Percentiles rank a stretch among this genome's conserved stretches.
phyloP scores from a whole-genome alignment of 2,113 vertebrate species.

The Atlantisia rogersi region DNA sequence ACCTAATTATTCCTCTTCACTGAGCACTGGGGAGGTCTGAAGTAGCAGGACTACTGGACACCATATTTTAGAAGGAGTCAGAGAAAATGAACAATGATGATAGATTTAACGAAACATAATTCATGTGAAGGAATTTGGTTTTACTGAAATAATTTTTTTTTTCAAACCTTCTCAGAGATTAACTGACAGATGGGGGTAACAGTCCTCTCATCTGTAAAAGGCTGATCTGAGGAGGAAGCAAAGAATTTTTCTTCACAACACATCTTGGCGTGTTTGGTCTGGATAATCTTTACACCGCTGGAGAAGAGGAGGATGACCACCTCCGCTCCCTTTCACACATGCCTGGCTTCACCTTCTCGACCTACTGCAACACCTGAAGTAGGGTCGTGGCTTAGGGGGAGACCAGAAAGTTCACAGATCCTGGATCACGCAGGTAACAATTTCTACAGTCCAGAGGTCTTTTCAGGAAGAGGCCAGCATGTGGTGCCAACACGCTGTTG shows the following conservation, averaged over 20 bases:
- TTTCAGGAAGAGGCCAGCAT: background rate
- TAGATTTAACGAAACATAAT: background rate
- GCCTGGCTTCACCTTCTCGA: background rate
- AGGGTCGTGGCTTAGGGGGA: background rate
- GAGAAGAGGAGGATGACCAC: accelerated
- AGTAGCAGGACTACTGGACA: background rate
- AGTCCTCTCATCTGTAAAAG: background rate
- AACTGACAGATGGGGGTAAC: background rate
- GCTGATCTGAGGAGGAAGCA: background rate
- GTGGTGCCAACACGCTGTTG: accelerated
- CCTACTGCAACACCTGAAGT: background rate
- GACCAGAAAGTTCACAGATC: background rate
- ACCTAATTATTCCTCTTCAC: background rate
- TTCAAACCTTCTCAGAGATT: background rate
- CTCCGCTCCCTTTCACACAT: background rate
- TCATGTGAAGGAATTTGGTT: background rate
- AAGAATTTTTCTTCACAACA: background rate
- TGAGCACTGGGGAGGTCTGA: background rate
- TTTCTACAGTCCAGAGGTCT: background rate
- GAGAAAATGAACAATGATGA: background rate
- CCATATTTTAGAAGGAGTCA: background rate
- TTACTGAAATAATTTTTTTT: background rate
- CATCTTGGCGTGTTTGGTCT: accelerated
- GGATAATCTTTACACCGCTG: accelerated
- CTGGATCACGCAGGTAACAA: background rate